Conservation (phyloP, 1,140 invertebrate genomes). For the Papilio machaon region DNA sequence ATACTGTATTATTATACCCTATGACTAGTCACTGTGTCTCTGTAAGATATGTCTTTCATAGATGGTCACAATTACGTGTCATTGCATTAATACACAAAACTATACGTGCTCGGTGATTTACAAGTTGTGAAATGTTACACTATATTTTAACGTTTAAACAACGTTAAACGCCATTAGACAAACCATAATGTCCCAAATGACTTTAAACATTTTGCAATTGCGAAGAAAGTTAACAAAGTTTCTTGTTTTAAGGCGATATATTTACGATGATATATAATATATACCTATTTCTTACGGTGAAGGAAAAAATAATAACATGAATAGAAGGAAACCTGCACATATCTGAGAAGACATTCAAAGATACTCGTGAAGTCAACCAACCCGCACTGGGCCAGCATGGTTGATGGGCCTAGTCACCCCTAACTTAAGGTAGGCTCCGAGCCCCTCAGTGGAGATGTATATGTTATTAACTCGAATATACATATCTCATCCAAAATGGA, state of each 20-base stretch:
- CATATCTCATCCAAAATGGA: too few relatives aligned
- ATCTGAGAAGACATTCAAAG: too few relatives aligned
- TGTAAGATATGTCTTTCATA: background rate
- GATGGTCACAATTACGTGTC: conserved; percentile 37
- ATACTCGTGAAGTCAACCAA: too few relatives aligned
- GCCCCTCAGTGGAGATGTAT: too few relatives aligned
- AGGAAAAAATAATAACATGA: too few relatives aligned
- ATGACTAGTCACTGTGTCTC: conserved; percentile 19
- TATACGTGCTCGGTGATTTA: conserved; percentile 30
- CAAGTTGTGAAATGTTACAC: conserved; percentile 37
- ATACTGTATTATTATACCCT: conserved; percentile 12
- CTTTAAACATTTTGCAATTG: conserved; percentile 26
- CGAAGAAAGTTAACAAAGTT: background rate
- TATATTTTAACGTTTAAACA: conserved; percentile 30
- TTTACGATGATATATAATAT: too few relatives aligned
- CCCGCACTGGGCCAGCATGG: too few relatives aligned
- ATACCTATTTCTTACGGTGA: too few relatives aligned
- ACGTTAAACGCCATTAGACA: conserved; percentile 33
- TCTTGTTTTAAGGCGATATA: background rate
- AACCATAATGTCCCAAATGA: conserved; percentile 7
- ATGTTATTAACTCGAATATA: too few relatives aligned
- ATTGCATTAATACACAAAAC: conserved; percentile 26
- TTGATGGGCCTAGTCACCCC: too few relatives aligned
- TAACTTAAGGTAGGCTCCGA: too few relatives aligned
- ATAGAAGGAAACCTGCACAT: too few relatives aligned